Conservation (phyloP, 2,113 vertebrate genomes). For the Halcyon senegalensis region DNA sequence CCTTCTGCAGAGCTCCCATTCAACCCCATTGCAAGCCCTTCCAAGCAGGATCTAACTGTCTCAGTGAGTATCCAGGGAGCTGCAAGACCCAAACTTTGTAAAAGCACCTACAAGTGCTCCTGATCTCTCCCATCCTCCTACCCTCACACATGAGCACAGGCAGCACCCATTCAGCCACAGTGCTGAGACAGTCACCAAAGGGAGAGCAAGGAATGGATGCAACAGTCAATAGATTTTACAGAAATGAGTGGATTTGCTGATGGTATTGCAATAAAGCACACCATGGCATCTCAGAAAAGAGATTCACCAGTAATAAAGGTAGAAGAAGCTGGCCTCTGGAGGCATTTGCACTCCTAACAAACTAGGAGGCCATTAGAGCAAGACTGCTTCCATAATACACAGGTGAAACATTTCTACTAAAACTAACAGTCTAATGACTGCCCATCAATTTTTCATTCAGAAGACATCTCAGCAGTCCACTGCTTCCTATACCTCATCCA, state of each 20-base stretch:
- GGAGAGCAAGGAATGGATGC: neutral
- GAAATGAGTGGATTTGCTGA: neutral
- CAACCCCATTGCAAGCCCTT: neutral
- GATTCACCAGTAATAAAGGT: neutral
- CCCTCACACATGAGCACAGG: neutral
- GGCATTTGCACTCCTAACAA: neutral
- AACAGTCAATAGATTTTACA: neutral
- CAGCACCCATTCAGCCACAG: neutral
- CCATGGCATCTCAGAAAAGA: neutral
- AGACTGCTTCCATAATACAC: neutral
- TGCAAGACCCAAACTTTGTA: neutral
- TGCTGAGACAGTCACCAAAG: rapidly evolving
- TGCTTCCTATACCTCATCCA: neutral
- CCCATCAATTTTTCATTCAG: neutral
- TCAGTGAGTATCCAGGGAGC: rapidly evolving
- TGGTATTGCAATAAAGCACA: neutral
- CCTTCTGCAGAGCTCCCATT: neutral
- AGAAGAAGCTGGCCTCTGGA: neutral
- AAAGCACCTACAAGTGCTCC: neutral
- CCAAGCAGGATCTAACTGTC: neutral
- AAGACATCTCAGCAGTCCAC: neutral
- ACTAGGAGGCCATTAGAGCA: neutral
- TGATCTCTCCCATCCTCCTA: neutral
- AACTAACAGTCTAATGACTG: neutral
- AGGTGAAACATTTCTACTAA: neutral